Base-by-base conservation (phyloP, 92 coral and sea anemone genomes). In the Siderastrea siderea region DNA sequence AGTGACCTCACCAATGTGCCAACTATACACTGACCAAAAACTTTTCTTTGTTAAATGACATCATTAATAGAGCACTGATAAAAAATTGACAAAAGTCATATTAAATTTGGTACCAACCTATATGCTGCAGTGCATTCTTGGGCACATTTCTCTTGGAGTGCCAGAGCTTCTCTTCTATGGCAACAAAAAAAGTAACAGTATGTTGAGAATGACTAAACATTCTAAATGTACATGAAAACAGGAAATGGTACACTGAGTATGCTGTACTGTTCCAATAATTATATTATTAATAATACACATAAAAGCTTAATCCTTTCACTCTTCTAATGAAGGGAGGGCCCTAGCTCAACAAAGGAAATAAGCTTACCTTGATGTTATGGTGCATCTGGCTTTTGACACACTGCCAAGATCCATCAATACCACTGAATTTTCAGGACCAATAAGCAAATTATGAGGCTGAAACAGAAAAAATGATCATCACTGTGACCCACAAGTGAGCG, bases 371-470 rank as follows among this genome's bases (percentile, higher is more conserved):
- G 99, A 98, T 7, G 92, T 91, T 60, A 98, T 94, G 12, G 85
- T 76, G 16, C 92, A 90, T 53, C 96, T 90, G 54, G 99, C 99
- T 76, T 89, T 90, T 7, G 93, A 89, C 14, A 98, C 99, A 87
- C 99, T 98, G 0, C 99, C 99, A 54, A 98, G 98, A 79, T 98
- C 99, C 96, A 98, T 96, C 44, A 98, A 76, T 47, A 98, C 92
- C n/a, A 98, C 94, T 3, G 99, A 71, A 68, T 82, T 87, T 58
- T 91, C 91, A 12, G 96, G 93, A 47, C 90, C 96, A 60, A 98
- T 84, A 17, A 98, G 88, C 52, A 98, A 90, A 81, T 98, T 98
- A 67, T 98, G 99, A 51, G 99, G 99, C 99, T 98, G 86, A 2
- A 71, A 87, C 5, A 61, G 48, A 38, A 47, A 19, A 26, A 3